Base-by-base conservation (phyloP, 2,113 vertebrate genomes). In the Chlamydotis undulata region DNA sequence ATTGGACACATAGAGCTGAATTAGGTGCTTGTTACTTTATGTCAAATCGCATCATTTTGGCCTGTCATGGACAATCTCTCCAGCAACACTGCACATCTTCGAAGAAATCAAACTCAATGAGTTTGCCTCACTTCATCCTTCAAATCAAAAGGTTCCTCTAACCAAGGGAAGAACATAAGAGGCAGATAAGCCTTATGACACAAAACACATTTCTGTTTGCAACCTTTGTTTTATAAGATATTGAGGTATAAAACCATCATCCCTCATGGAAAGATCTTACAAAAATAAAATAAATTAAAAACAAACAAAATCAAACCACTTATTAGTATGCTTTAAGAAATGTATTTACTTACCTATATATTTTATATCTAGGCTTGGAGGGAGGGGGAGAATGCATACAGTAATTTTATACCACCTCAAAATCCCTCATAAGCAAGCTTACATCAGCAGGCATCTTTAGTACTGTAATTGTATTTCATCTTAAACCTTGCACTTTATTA, bases 201-300 rank as follows among this genome's bases (percentile, higher is more conserved):
- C 37, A 60, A 56, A 52, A 21, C 24, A 31, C 0, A 0, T 16
- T 45, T 33, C 79, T 7, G 6, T 19, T 73, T 15, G 35, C 16
- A 69, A 39, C 29, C 19, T 79, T 43, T 67, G 19, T n/a, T 89
- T 82, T 39, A 52, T 0, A 3, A 55, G 9, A 47, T 2, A 55
- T 10, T 8, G 23, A 84, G 12, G 25, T 45, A 33, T 37, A 87
- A 84, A 86, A 17, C 31, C 26, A 61, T 33, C 22, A 87, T 10
- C 5, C 7, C 13, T 56, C 55, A 52, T 2, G 2, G 13, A 53
- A 81, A 67, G 14, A 53, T 15, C 9, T 21, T 47, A 45, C 12
- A 50, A 43, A 49, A 61, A 64, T 52, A 56, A 41, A 43, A 43
- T 43, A 43, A 43, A 43, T 43, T 14, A 1, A 5, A 10, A 18